Percentiles rank a stretch among this genome's conserved stretches.
Conservation (phyloP, 1,140 invertebrate genomes). For the Xylocopa sonorina region DNA sequence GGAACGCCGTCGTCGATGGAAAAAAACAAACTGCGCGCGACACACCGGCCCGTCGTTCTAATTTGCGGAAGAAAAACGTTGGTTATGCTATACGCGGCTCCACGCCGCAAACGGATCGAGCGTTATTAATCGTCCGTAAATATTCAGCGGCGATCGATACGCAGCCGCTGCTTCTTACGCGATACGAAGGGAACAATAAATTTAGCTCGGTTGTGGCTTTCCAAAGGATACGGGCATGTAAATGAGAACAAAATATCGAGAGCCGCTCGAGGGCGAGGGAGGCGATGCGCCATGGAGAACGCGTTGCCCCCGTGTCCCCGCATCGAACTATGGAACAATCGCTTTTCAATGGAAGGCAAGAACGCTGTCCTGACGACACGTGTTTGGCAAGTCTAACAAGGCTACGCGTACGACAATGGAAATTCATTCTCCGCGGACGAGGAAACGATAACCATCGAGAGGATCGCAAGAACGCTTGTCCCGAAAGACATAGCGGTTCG, state of each 20-base stretch:
- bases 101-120: constrained; percentile 32
- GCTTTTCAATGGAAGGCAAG: not conserved
- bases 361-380: not conserved
- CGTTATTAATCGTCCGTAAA: constrained; percentile 49
- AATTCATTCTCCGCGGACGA: not conserved
- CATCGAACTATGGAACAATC: not conserved
- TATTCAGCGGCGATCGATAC: constrained; percentile 43
- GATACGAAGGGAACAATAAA: constrained; percentile 46
- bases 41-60: constrained; percentile 32
- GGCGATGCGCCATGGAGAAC: not conserved
- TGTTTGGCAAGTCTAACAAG: constrained; percentile 8
- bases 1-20: not conserved
- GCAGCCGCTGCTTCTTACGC: constrained; percentile 37
- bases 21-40: constrained; percentile 31
- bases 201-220: constrained; percentile 32
- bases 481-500: not conserved
- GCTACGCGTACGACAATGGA: no score
- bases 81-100: not conserved
- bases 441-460: constrained; percentile 18
- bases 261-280: not conserved
- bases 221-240: constrained; percentile 6
- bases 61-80: constrained; percentile 25
- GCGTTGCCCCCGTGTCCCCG: not conserved
- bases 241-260: not conserved
- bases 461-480: not conserved